Conservation (phyloP, 2,797 vertebrate genomes). For the Falco columbarius region DNA sequence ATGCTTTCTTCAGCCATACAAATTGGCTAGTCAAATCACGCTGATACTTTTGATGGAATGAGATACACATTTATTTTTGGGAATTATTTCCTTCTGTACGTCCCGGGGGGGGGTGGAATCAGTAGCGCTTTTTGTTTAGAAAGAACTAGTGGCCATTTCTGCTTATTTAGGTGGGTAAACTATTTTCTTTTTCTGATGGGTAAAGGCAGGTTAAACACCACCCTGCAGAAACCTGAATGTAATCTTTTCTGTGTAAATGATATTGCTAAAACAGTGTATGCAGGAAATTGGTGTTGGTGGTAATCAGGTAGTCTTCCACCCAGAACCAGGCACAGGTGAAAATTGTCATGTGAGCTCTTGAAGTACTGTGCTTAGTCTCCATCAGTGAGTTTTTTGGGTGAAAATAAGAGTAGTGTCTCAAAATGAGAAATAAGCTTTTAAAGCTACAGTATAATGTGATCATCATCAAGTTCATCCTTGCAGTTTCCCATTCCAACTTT, state of each 20-base stretch:
- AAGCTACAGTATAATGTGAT: neutral
- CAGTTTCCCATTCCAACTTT: neutral
- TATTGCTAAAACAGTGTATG: neutral
- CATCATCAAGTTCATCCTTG: neutral
- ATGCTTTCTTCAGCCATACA: neutral
- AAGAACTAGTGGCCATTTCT: neutral
- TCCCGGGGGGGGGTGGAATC: neutral
- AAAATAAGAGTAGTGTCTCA: neutral
- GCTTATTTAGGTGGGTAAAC: neutral
- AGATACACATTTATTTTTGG: neutral
- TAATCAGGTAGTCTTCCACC: neutral
- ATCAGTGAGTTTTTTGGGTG: neutral
- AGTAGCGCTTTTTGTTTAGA: neutral
- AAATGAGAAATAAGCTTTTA: neutral
- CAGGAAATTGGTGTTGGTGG: neutral
- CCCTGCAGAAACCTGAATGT: neutral
- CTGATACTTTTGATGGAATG: neutral
- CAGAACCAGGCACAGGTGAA: neutral
- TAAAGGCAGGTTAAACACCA: neutral
- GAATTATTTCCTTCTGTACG: neutral
- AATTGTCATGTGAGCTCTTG: neutral
- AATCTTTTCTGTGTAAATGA: neutral
- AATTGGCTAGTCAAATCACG: neutral
- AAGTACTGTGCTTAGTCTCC: neutral
- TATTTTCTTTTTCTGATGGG: neutral